Percentiles rank a stretch among this genome's conserved stretches.
These are phyloP conservation scores for Gandaritis pyraliata DNA, from an alignment of 2,888 invertebrate species.

Conservation along the genomic window DNA sequence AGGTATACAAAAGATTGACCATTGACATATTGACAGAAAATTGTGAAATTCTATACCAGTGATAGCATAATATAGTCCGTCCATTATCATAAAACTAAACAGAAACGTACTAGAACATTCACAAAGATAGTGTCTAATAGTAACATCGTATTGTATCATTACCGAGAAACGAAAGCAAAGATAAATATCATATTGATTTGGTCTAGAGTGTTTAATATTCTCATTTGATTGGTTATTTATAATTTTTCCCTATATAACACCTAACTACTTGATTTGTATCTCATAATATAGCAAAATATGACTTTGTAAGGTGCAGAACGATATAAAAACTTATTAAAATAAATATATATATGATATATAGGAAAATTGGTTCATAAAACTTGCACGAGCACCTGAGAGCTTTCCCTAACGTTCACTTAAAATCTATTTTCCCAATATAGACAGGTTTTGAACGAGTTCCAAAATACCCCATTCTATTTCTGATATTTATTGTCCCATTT, in stretches of 20 bases:
- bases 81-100: conserved; percentile 49
- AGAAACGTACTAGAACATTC: conserved; percentile 27
- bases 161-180: conserved; percentile 54
- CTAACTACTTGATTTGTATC: no score
- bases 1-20: not conserved
- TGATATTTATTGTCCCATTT: conserved; percentile 61
- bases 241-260: no score
- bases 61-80: conserved; percentile 42
- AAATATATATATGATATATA: conserved; percentile 43
- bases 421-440: conserved; percentile 55
- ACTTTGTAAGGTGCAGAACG: not conserved
- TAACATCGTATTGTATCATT: conserved; percentile 57
- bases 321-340: not conserved
- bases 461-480: conserved; percentile 57
- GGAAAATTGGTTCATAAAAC: conserved; percentile 59
- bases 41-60: conserved; percentile 33
- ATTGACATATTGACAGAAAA: conserved; percentile 8
- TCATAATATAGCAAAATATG: no score
- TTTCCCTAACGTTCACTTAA: conserved; percentile 51
- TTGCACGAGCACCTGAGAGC: conserved; percentile 54
- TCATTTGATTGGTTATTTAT: no score
- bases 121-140: conserved; percentile 46
- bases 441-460: conserved; percentile 63
- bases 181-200: conserved; percentile 27
- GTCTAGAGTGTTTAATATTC: conserved; percentile 20